A percentile compares a stretch with the other conserved stretches of the same genome.
phyloP scores from a whole-genome alignment of 2,888 invertebrate species.

The Eulithis prunata region DNA sequence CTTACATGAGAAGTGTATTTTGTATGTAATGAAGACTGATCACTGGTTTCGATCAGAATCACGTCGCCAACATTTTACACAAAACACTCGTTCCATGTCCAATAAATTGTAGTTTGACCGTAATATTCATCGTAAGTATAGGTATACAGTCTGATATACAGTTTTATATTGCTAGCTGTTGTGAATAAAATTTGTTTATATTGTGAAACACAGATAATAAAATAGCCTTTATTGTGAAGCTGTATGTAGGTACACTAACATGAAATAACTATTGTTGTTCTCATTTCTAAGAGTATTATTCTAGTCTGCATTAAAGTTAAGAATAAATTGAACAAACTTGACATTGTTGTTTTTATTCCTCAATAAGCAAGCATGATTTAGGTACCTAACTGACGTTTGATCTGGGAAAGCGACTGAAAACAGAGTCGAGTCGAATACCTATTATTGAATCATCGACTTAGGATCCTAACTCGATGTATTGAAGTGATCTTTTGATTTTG shows the following conservation, averaged over 20 bases:
- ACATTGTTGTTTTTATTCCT: slow-evolving; percentile 49
- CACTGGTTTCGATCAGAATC: background rate
- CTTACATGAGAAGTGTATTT: background rate
- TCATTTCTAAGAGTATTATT: slow-evolving; percentile 85
- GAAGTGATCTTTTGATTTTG: no score
- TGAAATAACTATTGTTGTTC: slow-evolving; percentile 84
- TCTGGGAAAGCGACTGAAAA: no score
- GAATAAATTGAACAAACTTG: slow-evolving; percentile 82
- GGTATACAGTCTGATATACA: slow-evolving; percentile 74
- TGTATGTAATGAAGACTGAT: background rate
- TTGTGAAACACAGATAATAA: slow-evolving; percentile 80
- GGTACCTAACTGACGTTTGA: no score
- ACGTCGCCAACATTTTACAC: slow-evolving; percentile 33
- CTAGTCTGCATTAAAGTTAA: slow-evolving; percentile 85
- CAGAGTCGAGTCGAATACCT: no score
- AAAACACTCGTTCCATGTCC: background rate
- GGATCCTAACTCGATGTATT: no score
- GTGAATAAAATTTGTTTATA: slow-evolving; percentile 84
- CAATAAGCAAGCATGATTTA: no score
- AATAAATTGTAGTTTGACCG: slow-evolving; percentile 3
- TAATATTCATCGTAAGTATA: slow-evolving; percentile 35
- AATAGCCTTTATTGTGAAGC: slow-evolving; percentile 80
- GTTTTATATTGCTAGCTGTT: slow-evolving; percentile 83
- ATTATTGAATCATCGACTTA: no score
- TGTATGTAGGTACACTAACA: slow-evolving; percentile 82